Evolutionary conservation across 2,797 vertebrate species (phyloP), one percentile per base, ranked within the genome.

Genomic region (Poecilia wingei): DNA sequence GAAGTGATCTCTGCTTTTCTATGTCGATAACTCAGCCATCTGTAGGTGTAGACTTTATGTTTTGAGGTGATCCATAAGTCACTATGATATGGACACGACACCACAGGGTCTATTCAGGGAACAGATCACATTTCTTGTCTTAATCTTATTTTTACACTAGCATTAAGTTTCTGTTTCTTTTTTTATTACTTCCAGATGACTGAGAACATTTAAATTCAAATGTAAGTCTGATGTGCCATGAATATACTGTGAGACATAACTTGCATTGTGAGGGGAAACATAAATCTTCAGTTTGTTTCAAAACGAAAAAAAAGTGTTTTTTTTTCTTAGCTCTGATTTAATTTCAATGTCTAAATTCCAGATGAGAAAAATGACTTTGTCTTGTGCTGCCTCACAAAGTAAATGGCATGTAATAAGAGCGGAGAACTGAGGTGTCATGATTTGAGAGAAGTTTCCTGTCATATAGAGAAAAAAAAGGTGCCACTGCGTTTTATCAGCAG

Each of bases 351-450:
- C 33, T 28, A 46, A 53, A 59, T 55, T 76, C 45, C 10, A 16
- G 12, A 1, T 57, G 68, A 46, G 71, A 77, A 22, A 6, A 69
- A 46, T 69, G 25, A 72, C 53, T 84, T 80, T 46, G 71, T 80
- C 72, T 82, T 76, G 81, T n/a, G 55, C 9, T 25, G 66, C 71
- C 72, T 76, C 76, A 33, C 75, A 69, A 64, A 66, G 70, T 92
- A 87, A 92, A 82, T 84, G 90, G 74, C 86, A 82, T 72, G 57
- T 79, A 90, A 89, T 82, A 87, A 90, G 81, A 82, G 47, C 79
- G 68, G 81, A 80, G 83, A 89, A 88, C 61, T 82, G 83, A 92
- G 79, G 87, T 88, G 87, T 94, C 87, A 86, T 46, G 86, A 75
- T 81, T 77, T 70, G 74, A 84, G 80, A 88, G 82, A 89, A 86